A percentile compares a stretch with the other conserved stretches of the same genome.
These are phyloP conservation scores for Aphodius sticticus DNA, from an alignment of 2,888 invertebrate genomes.

Conservation along the genomic window DNA sequence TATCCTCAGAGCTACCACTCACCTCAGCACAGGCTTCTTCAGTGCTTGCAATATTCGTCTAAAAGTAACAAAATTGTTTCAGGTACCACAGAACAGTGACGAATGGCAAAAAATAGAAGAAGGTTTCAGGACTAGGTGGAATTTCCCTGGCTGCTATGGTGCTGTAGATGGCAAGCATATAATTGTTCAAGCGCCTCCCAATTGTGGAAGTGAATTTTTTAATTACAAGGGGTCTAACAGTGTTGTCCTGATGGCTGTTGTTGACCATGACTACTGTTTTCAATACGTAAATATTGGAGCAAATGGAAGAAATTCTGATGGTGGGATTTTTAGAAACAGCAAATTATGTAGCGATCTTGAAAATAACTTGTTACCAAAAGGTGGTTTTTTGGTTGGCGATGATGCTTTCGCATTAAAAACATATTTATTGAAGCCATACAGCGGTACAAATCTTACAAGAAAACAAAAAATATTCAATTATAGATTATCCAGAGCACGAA, in stretches of 20 bases:
- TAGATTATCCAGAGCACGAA: too few relatives aligned
- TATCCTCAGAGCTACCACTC: not conserved
- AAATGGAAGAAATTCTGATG: conserved; percentile 12
- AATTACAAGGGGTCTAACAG: too few relatives aligned
- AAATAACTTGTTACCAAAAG: conserved; percentile 14
- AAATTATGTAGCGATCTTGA: conserved; percentile 6
- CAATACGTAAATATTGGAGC: conserved; percentile 16
- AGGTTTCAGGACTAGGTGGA: too few relatives aligned
- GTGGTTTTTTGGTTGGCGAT: conserved; percentile 24
- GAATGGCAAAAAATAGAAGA: conserved; percentile 29
- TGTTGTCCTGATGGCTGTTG: not conserved
- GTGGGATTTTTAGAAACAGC: conserved; percentile 8
- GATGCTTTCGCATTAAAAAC: conserved; percentile 24
- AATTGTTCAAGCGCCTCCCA: not conserved
- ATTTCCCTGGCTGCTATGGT: too few relatives aligned
- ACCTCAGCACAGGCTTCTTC: conserved; percentile 15
- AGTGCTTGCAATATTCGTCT: conserved; percentile 12
- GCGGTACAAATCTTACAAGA: too few relatives aligned
- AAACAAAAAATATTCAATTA: too few relatives aligned
- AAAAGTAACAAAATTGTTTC: conserved; percentile 15
- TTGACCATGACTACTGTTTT: too few relatives aligned
- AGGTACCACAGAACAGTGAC: conserved; percentile 24
- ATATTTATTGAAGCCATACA: too few relatives aligned
- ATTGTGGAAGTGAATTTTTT: not conserved
- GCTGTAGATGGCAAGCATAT: too few relatives aligned